A percentile compares a stretch with the other conserved stretches of the same genome.
These are phyloP conservation scores for Drosophila ambigua DNA, from an alignment of 1,140 invertebrate species.

Conservation along the genomic window DNA sequence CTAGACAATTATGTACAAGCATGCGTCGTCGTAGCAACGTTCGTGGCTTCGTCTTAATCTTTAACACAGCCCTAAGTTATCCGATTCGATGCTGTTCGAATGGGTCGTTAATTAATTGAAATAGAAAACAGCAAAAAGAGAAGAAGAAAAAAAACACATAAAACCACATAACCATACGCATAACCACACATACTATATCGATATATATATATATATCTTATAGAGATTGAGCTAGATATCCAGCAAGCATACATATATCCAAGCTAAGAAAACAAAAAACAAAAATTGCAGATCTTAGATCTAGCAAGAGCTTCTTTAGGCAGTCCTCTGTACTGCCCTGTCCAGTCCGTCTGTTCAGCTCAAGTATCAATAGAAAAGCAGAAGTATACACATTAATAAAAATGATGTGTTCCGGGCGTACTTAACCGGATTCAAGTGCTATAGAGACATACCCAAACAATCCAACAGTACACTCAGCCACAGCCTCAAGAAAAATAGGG, in stretches of 20 bases:
- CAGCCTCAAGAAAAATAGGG: slow-evolving; percentile 30
- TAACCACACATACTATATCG: slow-evolving; percentile 43
- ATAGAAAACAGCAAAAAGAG: slow-evolving; percentile 23
- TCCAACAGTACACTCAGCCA: slow-evolving; percentile 28
- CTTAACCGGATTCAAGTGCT: slow-evolving; percentile 64
- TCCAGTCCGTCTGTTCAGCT: slow-evolving; percentile 19
- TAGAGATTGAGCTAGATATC: slow-evolving; percentile 23
- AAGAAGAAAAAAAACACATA: slow-evolving; percentile 28
- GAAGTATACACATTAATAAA: neutral
- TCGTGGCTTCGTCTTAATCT: slow-evolving; percentile 64
- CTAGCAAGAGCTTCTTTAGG: slow-evolving; percentile 16
- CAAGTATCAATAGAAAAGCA: slow-evolving; percentile 2
- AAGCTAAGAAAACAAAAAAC: too few species aligned
- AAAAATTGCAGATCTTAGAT: slow-evolving; percentile 24
- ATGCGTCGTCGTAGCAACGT: slow-evolving; percentile 49
- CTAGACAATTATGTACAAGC: slow-evolving; percentile 78
- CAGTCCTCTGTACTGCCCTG: slow-evolving; percentile 23
- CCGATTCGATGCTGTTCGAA: slow-evolving; percentile 73
- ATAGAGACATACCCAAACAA: slow-evolving; percentile 27
- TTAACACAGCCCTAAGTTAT: slow-evolving; percentile 61
- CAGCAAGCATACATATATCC: slow-evolving; percentile 4
- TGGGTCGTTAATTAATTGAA: slow-evolving; percentile 57
- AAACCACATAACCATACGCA: slow-evolving; percentile 31
- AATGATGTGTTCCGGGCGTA: slow-evolving; percentile 60
- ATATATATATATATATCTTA: slow-evolving; percentile 35